Evolutionary conservation across 2,888 invertebrate genomes (phyloP).

Genomic region (Sphaeridia pumilis): DNA sequence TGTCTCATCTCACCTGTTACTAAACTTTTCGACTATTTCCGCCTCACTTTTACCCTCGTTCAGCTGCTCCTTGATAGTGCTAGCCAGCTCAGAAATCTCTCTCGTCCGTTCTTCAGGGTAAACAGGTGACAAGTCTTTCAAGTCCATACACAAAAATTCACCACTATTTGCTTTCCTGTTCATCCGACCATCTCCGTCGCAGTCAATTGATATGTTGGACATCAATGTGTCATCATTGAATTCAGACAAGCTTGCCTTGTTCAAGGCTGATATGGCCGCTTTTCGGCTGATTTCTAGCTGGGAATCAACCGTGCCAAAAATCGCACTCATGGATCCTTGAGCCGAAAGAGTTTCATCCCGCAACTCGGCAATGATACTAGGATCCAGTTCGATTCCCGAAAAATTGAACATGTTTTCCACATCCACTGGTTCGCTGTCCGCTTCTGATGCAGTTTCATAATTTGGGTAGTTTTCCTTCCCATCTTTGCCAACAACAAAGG

Average conservation of each 20-base stretch:
- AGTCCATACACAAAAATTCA: slow-evolving; percentile 11
- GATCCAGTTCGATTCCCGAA: slow-evolving; percentile 2
- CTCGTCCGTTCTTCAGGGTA: slow-evolving; percentile 2
- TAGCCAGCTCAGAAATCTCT: slow-evolving; percentile 1
- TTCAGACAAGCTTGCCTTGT: slow-evolving; percentile 2
- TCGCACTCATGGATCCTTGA: slow-evolving; percentile 5
- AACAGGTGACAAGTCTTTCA: slow-evolving; percentile 4
- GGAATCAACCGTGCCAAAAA: slow-evolving; percentile 3
- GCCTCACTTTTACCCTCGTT: slow-evolving; percentile 7
- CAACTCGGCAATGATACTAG: too few species aligned
- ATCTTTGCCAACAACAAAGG: too few species aligned
- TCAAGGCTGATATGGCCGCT: slow-evolving; percentile 7
- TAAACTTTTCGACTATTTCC: slow-evolving; percentile 4
- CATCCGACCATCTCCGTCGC: slow-evolving; percentile 3
- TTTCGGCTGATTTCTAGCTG: background rate
- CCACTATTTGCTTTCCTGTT: slow-evolving; percentile 4
- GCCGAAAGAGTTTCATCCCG: too few species aligned
- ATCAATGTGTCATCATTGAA: slow-evolving; percentile 6
- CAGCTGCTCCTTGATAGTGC: slow-evolving; percentile 2
- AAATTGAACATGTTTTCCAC: too few species aligned
- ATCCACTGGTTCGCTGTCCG: background rate
- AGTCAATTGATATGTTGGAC: background rate
- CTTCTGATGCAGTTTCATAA: background rate
- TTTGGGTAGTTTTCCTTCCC: background rate
- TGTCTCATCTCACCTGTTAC: background rate